Conservation (phyloP, 1,140 invertebrate genomes). For the Copidosoma floridanum region DNA sequence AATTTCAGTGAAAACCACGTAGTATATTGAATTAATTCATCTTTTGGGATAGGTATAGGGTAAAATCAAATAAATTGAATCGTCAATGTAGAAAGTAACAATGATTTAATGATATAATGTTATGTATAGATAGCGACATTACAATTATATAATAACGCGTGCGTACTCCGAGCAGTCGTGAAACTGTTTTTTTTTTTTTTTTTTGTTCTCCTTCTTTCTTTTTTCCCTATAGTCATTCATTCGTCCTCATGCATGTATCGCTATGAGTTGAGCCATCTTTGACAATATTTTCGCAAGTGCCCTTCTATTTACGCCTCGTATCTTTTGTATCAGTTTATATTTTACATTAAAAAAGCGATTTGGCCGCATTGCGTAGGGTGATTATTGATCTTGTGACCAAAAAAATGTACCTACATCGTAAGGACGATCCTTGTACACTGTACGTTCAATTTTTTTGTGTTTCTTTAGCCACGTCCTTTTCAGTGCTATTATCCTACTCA, state of each 20-base stretch:
- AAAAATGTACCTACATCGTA: slow-evolving; percentile 7
- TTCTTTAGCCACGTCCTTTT: not conserved
- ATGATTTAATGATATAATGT: slow-evolving; percentile 29
- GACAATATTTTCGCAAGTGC: not conserved
- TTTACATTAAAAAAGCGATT: slow-evolving; percentile 25
- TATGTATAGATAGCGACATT: slow-evolving; percentile 26
- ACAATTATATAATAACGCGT: slow-evolving; percentile 20
- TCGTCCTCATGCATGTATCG: slow-evolving; percentile 11
- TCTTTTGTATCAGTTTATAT: slow-evolving; percentile 1
- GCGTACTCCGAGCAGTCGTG: slow-evolving; percentile 8
- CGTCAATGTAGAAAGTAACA: slow-evolving; percentile 28
- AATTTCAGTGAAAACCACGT: not conserved
- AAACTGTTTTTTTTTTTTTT: slow-evolving; percentile 9
- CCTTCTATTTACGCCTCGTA: not conserved
- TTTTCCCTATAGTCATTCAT: too few species aligned
- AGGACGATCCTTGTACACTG: slow-evolving; percentile 5
- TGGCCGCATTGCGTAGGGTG: slow-evolving; percentile 2
- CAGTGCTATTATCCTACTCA: too few species aligned
- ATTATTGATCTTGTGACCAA: slow-evolving; percentile 1
- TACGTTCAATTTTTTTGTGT: not conserved
- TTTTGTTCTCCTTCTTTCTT: too few species aligned
- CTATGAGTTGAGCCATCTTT: not conserved
- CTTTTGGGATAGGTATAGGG: too few species aligned
- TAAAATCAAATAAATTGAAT: not conserved
- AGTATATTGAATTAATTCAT: too few species aligned